Conservation (phyloP, 2,888 invertebrate genomes). For the Andrena chrysosceles region DNA sequence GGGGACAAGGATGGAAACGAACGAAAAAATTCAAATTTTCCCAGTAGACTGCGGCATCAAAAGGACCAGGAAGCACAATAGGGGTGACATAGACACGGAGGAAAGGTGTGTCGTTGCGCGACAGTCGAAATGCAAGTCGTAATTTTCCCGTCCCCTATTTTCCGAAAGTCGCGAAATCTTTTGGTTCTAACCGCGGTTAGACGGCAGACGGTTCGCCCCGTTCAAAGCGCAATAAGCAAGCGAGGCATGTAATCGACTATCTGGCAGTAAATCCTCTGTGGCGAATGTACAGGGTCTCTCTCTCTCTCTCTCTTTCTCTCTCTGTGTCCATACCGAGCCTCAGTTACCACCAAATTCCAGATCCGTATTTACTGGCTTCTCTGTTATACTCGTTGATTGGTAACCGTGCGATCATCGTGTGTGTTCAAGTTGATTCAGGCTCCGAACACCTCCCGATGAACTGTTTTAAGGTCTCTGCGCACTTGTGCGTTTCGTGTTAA, state of each 20-base stretch:
- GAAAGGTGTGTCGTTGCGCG: constrained; percentile 4
- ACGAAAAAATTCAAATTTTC: constrained; percentile 4
- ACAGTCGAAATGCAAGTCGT: constrained; percentile 35
- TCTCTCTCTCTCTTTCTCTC: constrained; percentile 20
- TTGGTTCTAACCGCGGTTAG: constrained; percentile 25
- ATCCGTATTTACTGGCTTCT: constrained; percentile 67
- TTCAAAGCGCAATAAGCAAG: constrained; percentile 74
- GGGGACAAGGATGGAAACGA: no score
- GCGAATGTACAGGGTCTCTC: constrained; percentile 54
- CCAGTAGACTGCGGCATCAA: not conserved
- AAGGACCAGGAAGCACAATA: not conserved
- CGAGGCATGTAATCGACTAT: constrained; percentile 74
- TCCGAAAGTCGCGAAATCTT: constrained; percentile 44
- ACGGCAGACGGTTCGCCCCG: constrained; percentile 37
- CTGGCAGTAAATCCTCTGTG: constrained; percentile 69
- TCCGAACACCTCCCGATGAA: constrained; percentile 7
- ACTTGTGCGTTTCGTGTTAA: not conserved
- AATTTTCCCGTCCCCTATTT: not conserved
- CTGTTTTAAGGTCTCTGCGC: not conserved
- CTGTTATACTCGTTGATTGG: constrained; percentile 53
- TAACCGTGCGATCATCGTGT: constrained; percentile 28
- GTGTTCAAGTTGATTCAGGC: constrained; percentile 25
- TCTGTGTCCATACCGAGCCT: constrained; percentile 39
- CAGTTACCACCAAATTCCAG: constrained; percentile 61
- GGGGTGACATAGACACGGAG: not conserved